A percentile compares a stretch with the other conserved stretches of the same genome.
phyloP scores from a whole-genome alignment of 2,797 vertebrate genomes.

The Poeciliopsis paucimaculata region DNA sequence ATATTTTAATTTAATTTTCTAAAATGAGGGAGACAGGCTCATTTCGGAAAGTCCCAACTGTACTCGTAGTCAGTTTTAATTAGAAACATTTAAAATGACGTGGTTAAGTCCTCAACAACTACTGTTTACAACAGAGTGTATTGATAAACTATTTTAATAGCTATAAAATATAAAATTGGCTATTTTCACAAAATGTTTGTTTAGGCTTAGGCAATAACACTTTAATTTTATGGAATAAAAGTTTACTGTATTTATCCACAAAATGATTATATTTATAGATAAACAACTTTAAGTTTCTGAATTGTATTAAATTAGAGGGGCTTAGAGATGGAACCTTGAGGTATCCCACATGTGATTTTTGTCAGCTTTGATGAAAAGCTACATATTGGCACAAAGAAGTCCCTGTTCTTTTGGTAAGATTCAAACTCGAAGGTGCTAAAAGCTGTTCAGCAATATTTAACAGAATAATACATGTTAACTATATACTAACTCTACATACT shows the following conservation, averaged over 20 bases:
- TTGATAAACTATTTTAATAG: background rate
- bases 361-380: background rate
- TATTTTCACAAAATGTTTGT: background rate
- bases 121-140: background rate
- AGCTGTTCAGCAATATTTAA: background rate
- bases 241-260: background rate
- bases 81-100: background rate
- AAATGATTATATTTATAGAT: background rate
- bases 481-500: background rate
- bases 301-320: background rate
- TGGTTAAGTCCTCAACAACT: background rate
- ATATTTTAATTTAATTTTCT: too few species aligned
- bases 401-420: background rate
- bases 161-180: background rate
- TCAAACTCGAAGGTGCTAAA: background rate
- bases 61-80: background rate
- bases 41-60: background rate
- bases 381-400: background rate
- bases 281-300: background rate
- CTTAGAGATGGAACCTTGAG: background rate
- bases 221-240: background rate
- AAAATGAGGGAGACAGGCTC: too few species aligned
- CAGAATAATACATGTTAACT: background rate
- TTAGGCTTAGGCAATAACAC: background rate
- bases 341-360: background rate